Conservation (phyloP, 2,888 invertebrate genomes). For the Neelides folsomi region DNA sequence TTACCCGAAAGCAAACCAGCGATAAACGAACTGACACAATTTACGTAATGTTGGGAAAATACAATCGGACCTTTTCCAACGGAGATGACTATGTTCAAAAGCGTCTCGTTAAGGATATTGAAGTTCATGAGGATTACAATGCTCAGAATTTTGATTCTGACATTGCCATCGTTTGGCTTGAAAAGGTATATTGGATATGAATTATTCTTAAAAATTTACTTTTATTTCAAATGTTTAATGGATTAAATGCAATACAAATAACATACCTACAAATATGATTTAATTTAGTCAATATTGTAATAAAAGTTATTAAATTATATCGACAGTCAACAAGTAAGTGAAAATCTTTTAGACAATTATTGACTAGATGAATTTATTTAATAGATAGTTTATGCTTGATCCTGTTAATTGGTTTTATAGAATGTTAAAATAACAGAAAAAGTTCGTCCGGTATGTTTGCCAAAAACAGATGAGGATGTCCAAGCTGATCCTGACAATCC, state of each 20-base stretch:
- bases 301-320: no score
- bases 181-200: slow-evolving; percentile 31
- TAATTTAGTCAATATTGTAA: no score
- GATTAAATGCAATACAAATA: no score
- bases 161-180: slow-evolving; percentile 58
- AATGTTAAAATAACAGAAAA: slow-evolving; percentile 15
- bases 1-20: slow-evolving; percentile 10
- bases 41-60: slow-evolving; percentile 19
- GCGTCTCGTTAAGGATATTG: slow-evolving; percentile 10
- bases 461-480: slow-evolving; percentile 10
- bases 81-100: slow-evolving; percentile 13
- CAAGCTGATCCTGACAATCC: slow-evolving; percentile 6
- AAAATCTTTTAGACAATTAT: no score
- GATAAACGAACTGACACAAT: slow-evolving; percentile 10
- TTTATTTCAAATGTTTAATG: no score
- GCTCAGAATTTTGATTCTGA: slow-evolving; percentile 53
- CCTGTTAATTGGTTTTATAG: slow-evolving; percentile 20
- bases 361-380: no score
- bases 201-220: no score
- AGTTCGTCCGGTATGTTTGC: slow-evolving; percentile 26
- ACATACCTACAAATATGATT: no score
- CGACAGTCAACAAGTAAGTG: no score
- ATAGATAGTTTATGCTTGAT: neutral
- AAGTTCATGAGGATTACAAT: slow-evolving; percentile 55
- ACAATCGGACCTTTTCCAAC: slow-evolving; percentile 15